Conservation (phyloP, 2,113 vertebrate genomes). For the Urocynchramus pylzowi region DNA sequence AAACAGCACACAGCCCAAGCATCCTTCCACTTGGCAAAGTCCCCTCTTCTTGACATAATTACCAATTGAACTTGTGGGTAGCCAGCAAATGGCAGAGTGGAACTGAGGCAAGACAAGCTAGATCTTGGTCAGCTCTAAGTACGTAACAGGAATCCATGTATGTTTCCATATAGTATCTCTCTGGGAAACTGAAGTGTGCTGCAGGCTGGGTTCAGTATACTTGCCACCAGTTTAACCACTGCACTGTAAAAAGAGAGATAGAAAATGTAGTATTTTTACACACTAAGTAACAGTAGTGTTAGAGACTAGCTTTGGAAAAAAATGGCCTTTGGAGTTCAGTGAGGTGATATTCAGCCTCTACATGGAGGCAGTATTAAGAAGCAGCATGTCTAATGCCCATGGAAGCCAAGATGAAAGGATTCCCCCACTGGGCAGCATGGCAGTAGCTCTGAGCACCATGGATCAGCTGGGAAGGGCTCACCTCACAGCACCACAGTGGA, state of each 20-base stretch:
- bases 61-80: background rate
- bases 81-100: background rate
- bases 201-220: background rate
- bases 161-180: background rate
- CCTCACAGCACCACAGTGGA: accelerated
- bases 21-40: background rate
- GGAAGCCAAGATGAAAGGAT: background rate
- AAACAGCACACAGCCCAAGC: background rate
- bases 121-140: background rate
- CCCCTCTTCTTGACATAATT: background rate
- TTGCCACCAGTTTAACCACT: background rate
- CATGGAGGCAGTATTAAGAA: background rate
- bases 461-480: background rate
- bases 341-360: background rate
- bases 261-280: background rate
- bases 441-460: background rate
- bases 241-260: background rate
- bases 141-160: background rate
- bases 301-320: background rate
- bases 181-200: background rate
- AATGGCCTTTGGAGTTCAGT: background rate
- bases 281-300: background rate
- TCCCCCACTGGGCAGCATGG: background rate
- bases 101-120: background rate
- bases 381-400: background rate